Base-by-base conservation (phyloP, 2,797 vertebrate genomes). In the Lateolabrax maculatus region DNA sequence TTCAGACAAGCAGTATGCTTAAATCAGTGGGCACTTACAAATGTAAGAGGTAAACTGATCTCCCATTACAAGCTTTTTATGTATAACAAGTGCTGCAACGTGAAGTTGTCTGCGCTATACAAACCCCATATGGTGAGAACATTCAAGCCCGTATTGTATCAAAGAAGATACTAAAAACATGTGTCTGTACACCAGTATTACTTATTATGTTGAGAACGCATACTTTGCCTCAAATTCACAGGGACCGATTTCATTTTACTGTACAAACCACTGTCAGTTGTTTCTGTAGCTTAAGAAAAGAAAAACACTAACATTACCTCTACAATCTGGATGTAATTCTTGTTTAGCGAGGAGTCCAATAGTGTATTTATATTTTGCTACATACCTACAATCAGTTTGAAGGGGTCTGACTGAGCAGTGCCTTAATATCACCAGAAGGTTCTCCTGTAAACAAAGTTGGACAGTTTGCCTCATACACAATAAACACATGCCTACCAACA, bases 361-460 rank as follows among this genome's bases (percentile, higher is more conserved):
- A 11, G 48, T 58, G 18, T 51, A 10, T 23, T 57, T 39, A 4
- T 21, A 16, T 51, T 39, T 49, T n/a, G n/a, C 31, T 29, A 29
- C 18, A 27, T 51, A 49, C 18, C 41, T 23, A 18, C 10, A 27
- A 16, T 27, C 46, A 10, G 23, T 49, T 4, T 61, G 31, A 71
- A 23, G 55, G 19, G 12, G 39, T 37, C 39, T 41, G 36, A 48
- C 73, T 44, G 16, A 44, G 41, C 46, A 31, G n/a, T 34, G 19
- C 9, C 44, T 63, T 66, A 79, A 84, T 75, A 66, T 53, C 46
- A 71, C 51, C 77, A 75, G 67, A 82, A 41, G 55, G 46, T 21
- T n/a, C 27, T 29, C 56, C 71, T 77, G 52, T 34, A 62, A 63
- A 71, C 62, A 78, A 62, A 86, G 60, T 43, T 16, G 6, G 29